A percentile compares a stretch with the other conserved stretches of the same genome.
phyloP scores from a whole-genome alignment of 2,113 vertebrate species.

The Chitala chitala region DNA sequence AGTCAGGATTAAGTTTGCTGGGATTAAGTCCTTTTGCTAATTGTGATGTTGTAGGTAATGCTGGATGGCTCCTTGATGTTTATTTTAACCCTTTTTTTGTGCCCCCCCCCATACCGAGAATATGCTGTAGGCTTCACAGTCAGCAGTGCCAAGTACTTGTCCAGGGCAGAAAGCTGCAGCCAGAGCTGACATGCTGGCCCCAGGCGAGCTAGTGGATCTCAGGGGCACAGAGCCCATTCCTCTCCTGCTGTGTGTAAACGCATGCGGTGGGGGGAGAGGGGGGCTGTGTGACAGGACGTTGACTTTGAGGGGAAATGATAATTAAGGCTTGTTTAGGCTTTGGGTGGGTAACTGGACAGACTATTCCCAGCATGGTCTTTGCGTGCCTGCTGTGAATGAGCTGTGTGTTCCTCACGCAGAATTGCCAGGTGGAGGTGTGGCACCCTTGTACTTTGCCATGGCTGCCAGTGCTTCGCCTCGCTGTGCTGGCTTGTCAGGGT shows the following conservation, averaged over 20 bases:
- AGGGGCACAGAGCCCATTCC: neutral
- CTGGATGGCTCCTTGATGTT: neutral
- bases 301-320: constrained; percentile 48
- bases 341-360: neutral
- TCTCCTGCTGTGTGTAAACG: neutral
- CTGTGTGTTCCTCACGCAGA: no score
- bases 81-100: neutral
- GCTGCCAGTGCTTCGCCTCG: no score
- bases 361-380: no score
- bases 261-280: constrained; percentile 29
- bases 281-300: constrained; percentile 43
- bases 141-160: neutral
- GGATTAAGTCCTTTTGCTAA: neutral
- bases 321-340: constrained; percentile 7
- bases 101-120: neutral
- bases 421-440: no score
- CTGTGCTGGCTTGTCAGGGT: no score
- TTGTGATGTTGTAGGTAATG: neutral
- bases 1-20: neutral
- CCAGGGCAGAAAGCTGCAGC: neutral
- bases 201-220: neutral
- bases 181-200: neutral
- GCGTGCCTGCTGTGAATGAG: no score
- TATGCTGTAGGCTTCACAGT: neutral
- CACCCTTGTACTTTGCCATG: no score